A percentile compares a stretch with the other conserved stretches of the same genome.
phyloP scores from a whole-genome alignment of 1,140 invertebrate genomes.

The Paraescarpia echinospica region DNA sequence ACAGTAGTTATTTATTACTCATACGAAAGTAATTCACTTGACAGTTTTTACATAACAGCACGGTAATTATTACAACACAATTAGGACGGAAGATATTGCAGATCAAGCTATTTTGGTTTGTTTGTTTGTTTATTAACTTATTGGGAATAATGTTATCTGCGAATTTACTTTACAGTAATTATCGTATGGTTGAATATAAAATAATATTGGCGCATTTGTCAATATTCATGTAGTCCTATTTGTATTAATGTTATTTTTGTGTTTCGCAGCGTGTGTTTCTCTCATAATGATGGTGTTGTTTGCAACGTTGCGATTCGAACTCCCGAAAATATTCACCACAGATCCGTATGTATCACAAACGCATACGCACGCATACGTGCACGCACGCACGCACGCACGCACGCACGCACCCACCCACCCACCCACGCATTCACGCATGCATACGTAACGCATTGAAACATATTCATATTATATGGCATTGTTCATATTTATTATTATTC shows the following conservation, averaged over 20 bases:
- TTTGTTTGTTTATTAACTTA: not conserved
- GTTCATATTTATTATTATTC: not conserved
- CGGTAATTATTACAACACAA: too few species aligned
- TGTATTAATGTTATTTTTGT: not conserved
- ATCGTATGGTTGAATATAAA: not conserved
- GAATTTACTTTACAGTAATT: not conserved
- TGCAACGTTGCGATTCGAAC: not conserved
- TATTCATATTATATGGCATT: too few species aligned
- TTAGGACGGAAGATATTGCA: too few species aligned
- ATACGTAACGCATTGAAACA: too few species aligned
- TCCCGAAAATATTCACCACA: not conserved
- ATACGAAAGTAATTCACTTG: too few species aligned
- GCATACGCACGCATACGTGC: not conserved
- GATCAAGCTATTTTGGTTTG: not conserved
- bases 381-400: slow-evolving; percentile 7
- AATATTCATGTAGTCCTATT: not conserved
- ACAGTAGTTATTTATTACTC: too few species aligned
- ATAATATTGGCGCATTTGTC: not conserved
- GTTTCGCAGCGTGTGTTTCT: not conserved
- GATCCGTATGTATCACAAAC: not conserved
- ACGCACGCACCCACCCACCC: not conserved
- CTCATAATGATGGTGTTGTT: not conserved
- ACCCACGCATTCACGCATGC: not conserved
- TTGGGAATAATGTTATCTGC: not conserved
- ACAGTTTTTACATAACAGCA: too few species aligned